Conservation (phyloP, 2,113 vertebrate species). For the Nycticryphes semicollaris region DNA sequence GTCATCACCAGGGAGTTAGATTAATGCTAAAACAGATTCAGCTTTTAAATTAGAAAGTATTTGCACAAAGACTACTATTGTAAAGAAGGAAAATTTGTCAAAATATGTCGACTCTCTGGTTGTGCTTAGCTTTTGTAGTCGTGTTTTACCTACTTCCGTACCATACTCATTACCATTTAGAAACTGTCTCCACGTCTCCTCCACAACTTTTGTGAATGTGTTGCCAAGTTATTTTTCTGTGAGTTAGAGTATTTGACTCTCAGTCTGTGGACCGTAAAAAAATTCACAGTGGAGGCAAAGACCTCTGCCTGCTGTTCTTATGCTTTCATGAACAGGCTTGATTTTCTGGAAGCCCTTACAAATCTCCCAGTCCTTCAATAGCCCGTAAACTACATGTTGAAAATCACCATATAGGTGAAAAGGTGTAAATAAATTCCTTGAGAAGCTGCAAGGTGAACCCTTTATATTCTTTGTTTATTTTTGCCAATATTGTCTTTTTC, state of each 20-base stretch:
- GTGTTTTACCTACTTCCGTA: not conserved
- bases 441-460: not conserved
- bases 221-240: not conserved
- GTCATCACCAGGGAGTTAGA: not conserved
- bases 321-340: not conserved
- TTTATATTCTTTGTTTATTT: not conserved
- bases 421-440: not conserved
- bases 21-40: not conserved
- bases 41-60: not conserved
- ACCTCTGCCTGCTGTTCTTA: not conserved
- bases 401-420: not conserved
- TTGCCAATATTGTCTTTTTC: not conserved
- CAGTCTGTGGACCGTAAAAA: not conserved
- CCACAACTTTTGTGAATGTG: not conserved
- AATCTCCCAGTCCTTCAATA: not conserved
- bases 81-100: not conserved
- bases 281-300: not conserved
- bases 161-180: accelerated
- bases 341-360: not conserved
- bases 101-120: not conserved
- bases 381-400: not conserved
- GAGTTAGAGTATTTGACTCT: not conserved
- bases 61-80: not conserved
- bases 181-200: not conserved
- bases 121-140: not conserved